These are phyloP conservation scores for Meandrusa payeni DNA, from an alignment of 2,888 invertebrate genomes.

Conservation along the genomic window DNA sequence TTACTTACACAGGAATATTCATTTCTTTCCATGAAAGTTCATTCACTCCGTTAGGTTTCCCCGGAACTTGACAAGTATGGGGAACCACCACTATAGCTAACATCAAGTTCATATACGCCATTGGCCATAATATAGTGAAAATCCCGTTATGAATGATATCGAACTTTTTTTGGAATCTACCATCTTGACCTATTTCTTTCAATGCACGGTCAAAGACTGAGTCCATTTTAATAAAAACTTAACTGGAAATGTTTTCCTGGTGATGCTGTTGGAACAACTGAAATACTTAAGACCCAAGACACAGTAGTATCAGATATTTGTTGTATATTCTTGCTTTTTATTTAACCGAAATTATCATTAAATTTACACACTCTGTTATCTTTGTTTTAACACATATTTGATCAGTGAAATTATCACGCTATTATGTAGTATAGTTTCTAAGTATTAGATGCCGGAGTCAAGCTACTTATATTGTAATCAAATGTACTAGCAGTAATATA, in stretches of 20 bases:
- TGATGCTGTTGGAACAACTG: too few relatives aligned
- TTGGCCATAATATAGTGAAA: constrained; percentile 52
- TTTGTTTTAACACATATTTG: constrained; percentile 9
- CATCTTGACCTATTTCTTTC: constrained; percentile 54
- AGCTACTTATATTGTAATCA: too few relatives aligned
- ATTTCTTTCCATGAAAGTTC: constrained; percentile 51
- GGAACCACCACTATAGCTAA: constrained; percentile 63
- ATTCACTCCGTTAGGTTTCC: constrained; percentile 46
- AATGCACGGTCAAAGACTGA: constrained; percentile 50
- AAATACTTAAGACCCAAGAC: not conserved
- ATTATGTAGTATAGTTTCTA: constrained; percentile 6
- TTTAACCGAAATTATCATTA: constrained; percentile 8
- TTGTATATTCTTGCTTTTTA: constrained; percentile 7
- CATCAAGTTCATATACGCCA: constrained; percentile 62
- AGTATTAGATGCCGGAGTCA: too few relatives aligned
- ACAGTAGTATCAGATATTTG: constrained; percentile 5
- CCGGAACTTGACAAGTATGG: constrained; percentile 62
- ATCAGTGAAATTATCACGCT: constrained; percentile 10
- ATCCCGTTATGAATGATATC: constrained; percentile 61
- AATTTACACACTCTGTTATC: constrained; percentile 13
- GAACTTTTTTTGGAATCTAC: constrained; percentile 63
- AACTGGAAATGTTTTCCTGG: not conserved
- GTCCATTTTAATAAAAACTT: constrained; percentile 37
- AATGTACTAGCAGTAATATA: too few relatives aligned
- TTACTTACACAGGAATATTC: constrained; percentile 50